Percentiles rank a stretch among this genome's conserved stretches.
Conservation (phyloP, 2,888 invertebrate genomes). For the Mythimna pallens region DNA sequence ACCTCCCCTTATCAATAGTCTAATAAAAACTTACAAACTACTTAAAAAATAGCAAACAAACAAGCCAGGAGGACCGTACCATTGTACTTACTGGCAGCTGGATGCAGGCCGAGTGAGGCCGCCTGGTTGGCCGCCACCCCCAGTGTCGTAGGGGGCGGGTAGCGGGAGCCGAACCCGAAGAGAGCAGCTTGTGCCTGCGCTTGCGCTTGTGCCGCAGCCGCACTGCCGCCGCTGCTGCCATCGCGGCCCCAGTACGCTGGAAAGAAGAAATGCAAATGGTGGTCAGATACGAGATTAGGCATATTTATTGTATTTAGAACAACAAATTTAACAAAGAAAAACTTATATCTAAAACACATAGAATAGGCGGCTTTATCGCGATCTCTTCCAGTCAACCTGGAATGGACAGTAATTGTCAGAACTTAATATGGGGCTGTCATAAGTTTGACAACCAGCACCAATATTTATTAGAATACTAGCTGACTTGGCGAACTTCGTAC, state of each 20-base stretch:
- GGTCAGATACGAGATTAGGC: too few species aligned
- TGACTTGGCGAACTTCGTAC: too few species aligned
- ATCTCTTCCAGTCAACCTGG: too few species aligned
- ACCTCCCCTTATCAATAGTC: not conserved
- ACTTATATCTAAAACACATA: too few species aligned
- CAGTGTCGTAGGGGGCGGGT: conserved; percentile 93
- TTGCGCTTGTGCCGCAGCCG: conserved; percentile 84
- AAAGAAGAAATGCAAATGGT: conserved; percentile 55
- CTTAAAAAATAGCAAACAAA: conserved; percentile 23
- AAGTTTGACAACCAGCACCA: too few species aligned
- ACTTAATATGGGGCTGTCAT: too few species aligned
- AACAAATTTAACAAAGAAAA: too few species aligned
- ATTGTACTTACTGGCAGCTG: conserved; percentile 92
- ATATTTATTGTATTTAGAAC: too few species aligned
- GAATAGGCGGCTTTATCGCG: too few species aligned
- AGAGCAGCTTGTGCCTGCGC: conserved; percentile 89
- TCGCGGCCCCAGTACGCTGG: conserved; percentile 95
- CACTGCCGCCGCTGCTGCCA: conserved; percentile 82
- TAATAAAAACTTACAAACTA: conserved; percentile 14
- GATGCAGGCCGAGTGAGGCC: conserved; percentile 94
- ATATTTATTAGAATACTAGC: too few species aligned
- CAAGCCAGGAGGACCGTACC: conserved; percentile 29
- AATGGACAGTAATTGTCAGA: too few species aligned
- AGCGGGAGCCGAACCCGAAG: conserved; percentile 87
- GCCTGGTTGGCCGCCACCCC: conserved; percentile 97